Evolutionary conservation across 2,797 vertebrate genomes (phyloP).

Genomic region (Pseudotriccus pelzelni): DNA sequence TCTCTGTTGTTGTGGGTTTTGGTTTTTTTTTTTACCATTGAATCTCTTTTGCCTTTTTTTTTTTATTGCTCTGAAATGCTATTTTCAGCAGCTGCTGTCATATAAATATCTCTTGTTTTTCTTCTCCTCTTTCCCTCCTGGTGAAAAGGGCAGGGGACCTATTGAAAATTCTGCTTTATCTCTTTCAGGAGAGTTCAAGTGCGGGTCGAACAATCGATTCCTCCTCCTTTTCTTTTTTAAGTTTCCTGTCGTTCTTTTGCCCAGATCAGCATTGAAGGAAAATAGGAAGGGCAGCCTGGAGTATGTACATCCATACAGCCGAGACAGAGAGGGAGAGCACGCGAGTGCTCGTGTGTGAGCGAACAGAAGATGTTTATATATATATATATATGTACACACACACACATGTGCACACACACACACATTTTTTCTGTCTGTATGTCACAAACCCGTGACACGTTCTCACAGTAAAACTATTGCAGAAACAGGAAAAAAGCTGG

Average conservation of each 20-base stretch:
- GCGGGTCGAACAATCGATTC: conserved; percentile 95
- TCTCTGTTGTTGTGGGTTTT: conserved; percentile 66
- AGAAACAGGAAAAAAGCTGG: background rate
- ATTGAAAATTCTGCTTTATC: conserved; percentile 89
- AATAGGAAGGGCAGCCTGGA: conserved; percentile 86
- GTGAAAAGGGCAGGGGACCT: conserved; percentile 86
- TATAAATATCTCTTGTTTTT: conserved; percentile 88
- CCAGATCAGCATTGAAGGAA: conserved; percentile 89
- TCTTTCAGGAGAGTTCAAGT: conserved; percentile 93
- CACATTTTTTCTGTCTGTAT: background rate
- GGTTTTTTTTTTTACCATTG: conserved; percentile 73
- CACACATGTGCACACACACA: background rate
- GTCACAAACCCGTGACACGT: background rate
- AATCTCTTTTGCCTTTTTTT: conserved; percentile 81
- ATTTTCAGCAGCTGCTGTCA: conserved; percentile 87
- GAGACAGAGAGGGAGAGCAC: background rate
- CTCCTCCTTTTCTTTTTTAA: conserved; percentile 90
- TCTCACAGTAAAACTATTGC: background rate
- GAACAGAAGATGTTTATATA: background rate
- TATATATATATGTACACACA: background rate
- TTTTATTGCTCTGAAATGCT: conserved; percentile 82
- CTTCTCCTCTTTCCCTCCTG: conserved; percentile 84
- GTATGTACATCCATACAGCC: conserved; percentile 79
- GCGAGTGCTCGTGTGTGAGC: background rate
- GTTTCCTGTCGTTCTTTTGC: conserved; percentile 94